A percentile compares a stretch with the other conserved stretches of the same genome.
Evolutionary conservation across 2,797 vertebrate species (phyloP).

Genomic region (Danio albolineatus): DNA sequence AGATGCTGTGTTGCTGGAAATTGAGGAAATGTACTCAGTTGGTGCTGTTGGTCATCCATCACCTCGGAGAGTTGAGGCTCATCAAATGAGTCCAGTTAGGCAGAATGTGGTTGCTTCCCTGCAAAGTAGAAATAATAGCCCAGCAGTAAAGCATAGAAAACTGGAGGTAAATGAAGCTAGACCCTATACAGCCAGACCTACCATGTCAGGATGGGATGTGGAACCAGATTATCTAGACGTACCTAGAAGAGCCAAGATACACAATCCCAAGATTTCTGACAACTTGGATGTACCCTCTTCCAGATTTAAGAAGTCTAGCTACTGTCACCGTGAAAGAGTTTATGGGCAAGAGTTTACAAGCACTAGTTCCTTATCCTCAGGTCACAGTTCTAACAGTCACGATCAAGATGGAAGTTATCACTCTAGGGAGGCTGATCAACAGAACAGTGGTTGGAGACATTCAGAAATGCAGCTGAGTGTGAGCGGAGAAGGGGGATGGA

Average conservation of each 20-base stretch:
- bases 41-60: constrained; percentile 67
- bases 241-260: constrained; percentile 24
- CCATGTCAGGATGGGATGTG: constrained; percentile 24
- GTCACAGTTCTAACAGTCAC: constrained; percentile 68
- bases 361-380: constrained; percentile 74
- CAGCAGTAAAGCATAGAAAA: constrained; percentile 76
- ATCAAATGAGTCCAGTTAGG: constrained; percentile 70
- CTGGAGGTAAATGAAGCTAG: constrained; percentile 77
- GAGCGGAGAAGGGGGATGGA: constrained; percentile 66
- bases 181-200: constrained; percentile 57
- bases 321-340: constrained; percentile 60
- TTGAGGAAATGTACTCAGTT: constrained; percentile 78
- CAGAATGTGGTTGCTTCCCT: constrained; percentile 68
- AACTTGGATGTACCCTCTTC: constrained; percentile 45
- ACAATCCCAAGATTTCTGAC: constrained; percentile 33
- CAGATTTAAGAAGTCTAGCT: constrained; percentile 48
- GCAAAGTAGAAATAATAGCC: constrained; percentile 73
- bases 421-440: constrained; percentile 51
- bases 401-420: constrained; percentile 57
- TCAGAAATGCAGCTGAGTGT: constrained; percentile 65
- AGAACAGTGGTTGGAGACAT: constrained; percentile 60
- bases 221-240: constrained; percentile 14
- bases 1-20: constrained; percentile 82
- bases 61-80: constrained; percentile 58
- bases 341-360: constrained; percentile 70